These are phyloP conservation scores for Poecile atricapillus DNA, from an alignment of 2,113 vertebrate genomes.

Conservation along the genomic window DNA sequence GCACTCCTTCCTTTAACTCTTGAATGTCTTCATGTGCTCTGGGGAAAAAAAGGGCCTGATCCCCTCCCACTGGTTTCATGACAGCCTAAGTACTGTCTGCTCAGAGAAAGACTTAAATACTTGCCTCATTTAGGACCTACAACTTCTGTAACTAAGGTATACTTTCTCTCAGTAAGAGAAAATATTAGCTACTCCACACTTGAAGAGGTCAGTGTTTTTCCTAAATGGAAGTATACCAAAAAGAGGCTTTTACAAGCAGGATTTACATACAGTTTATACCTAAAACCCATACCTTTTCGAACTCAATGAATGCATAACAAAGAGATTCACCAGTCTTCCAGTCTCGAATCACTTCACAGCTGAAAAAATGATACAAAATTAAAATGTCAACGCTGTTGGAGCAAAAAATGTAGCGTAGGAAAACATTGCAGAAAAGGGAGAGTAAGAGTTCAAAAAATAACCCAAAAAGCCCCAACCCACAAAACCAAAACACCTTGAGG, in stretches of 20 bases:
- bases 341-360: slow-evolving; percentile 97
- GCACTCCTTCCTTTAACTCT: not conserved
- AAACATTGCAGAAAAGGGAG: not conserved
- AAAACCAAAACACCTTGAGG: not conserved
- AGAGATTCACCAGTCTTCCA: slow-evolving; percentile 96
- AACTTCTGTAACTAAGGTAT: not conserved
- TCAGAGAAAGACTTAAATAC: not conserved
- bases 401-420: not conserved
- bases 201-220: not conserved
- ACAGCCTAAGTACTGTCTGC: not conserved
- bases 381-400: not conserved
- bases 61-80: not conserved
- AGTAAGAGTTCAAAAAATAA: not conserved
- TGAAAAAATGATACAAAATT: slow-evolving; percentile 59
- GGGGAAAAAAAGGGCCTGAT: not conserved
- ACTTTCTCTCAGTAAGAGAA: not conserved
- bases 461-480: fast-evolving
- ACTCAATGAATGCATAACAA: slow-evolving; percentile 98
- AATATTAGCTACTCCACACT: not conserved
- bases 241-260: not conserved
- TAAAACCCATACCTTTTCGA: slow-evolving; percentile 87
- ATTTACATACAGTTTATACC: not conserved
- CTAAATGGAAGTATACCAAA: not conserved
- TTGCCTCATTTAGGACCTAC: not conserved
- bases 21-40: not conserved